Conservation (phyloP, 1,140 invertebrate species). For the Lordiphosa collinella region DNA sequence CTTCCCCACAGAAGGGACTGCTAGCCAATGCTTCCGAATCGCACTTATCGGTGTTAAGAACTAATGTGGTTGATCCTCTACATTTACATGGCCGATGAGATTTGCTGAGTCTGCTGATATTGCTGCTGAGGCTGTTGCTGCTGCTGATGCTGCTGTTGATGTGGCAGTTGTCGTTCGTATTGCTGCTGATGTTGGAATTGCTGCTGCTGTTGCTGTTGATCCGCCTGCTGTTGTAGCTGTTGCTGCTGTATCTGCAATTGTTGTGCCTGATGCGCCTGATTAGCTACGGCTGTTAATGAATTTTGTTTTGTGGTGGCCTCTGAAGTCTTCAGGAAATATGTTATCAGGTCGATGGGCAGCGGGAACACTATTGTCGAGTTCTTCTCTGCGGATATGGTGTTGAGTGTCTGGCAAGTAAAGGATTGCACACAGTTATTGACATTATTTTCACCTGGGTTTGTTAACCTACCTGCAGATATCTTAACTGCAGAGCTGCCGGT, state of each 20-base stretch:
- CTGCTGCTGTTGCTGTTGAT: constrained; percentile 5
- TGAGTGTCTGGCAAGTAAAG: constrained; percentile 87
- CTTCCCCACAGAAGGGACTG: background rate
- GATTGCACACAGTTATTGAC: constrained; percentile 9
- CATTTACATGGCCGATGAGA: constrained; percentile 67
- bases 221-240: constrained; percentile 11
- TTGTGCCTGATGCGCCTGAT: constrained; percentile 39
- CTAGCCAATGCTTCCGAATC: constrained; percentile 33
- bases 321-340: constrained; percentile 84
- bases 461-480: constrained; percentile 75
- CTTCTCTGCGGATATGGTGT: constrained; percentile 97
- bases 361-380: constrained; percentile 99
- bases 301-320: constrained; percentile 59
- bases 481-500: constrained; percentile 91
- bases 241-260: constrained; percentile 35
- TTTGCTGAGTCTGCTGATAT: constrained; percentile 46
- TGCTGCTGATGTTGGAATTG: constrained; percentile 29
- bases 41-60: constrained; percentile 61
- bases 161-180: constrained; percentile 14
- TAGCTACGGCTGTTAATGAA: constrained; percentile 44
- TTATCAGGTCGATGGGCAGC: constrained; percentile 94
- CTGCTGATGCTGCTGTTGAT: constrained; percentile 20
- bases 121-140: constrained; percentile 15
- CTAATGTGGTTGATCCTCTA: constrained; percentile 20
- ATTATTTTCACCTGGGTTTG: background rate